Evolutionary conservation across 2,888 invertebrate genomes (phyloP).

Genomic region (Muscina levida): DNA sequence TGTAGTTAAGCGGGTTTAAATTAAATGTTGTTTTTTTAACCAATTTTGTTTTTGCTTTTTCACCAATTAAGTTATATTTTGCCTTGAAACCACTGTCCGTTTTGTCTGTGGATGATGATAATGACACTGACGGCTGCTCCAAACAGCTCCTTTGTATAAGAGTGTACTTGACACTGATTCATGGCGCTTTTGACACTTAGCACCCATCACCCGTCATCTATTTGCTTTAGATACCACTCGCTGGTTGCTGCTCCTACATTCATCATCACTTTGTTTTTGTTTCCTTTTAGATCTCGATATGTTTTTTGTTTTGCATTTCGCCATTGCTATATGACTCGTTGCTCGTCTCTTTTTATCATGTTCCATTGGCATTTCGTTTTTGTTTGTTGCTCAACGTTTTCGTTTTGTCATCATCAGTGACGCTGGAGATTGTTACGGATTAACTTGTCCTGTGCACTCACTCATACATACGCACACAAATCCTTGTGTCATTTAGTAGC

Average conservation of each 20-base stretch:
- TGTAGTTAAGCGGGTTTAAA: no score
- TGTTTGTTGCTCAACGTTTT: conserved; percentile 2
- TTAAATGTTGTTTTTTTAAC: no score
- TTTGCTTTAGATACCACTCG: conserved; percentile 48
- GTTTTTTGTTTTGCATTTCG: background rate
- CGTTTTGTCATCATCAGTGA: conserved; percentile 34
- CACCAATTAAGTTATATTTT: no score
- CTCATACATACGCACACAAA: background rate
- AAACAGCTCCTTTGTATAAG: conserved; percentile 20
- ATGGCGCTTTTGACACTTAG: conserved; percentile 65
- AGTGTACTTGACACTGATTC: conserved; percentile 65
- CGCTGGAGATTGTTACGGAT: conserved; percentile 51
- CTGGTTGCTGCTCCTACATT: conserved; percentile 38
- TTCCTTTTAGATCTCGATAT: conserved; percentile 2
- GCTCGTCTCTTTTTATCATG: background rate
- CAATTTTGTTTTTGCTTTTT: no score
- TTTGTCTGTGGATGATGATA: background rate
- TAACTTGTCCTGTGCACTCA: conserved; percentile 52
- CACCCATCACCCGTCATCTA: conserved; percentile 45
- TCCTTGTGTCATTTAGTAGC: conserved; percentile 22
- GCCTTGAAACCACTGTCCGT: background rate
- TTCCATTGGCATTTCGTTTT: conserved; percentile 8
- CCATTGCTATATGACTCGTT: conserved; percentile 18
- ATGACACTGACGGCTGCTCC: background rate
- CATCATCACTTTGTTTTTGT: conserved; percentile 45